These are phyloP conservation scores for Leptinotarsa rubiginosa DNA, from an alignment of 2,888 invertebrate genomes.

Conservation along the genomic window DNA sequence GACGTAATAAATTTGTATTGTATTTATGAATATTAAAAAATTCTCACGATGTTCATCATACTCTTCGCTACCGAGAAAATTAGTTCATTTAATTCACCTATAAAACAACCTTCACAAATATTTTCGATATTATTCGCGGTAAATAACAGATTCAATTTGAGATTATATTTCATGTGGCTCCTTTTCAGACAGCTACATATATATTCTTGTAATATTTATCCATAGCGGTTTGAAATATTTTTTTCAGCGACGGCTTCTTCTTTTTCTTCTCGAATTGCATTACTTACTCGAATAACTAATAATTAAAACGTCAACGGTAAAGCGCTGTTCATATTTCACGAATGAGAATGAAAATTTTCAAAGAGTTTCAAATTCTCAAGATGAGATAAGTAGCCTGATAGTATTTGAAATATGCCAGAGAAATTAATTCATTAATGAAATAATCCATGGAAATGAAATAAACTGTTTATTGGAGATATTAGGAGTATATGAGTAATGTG, in stretches of 20 bases:
- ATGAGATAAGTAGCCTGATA: conserved; percentile 18
- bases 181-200: conserved; percentile 59
- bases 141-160: conserved; percentile 60
- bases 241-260: conserved; percentile 22
- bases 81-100: not conserved
- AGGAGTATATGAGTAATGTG: no score
- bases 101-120: not conserved
- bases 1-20: no score
- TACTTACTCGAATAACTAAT: conserved; percentile 32
- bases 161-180: conserved; percentile 61
- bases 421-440: not conserved
- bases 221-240: conserved; percentile 19
- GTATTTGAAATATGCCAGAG: conserved; percentile 30
- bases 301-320: conserved; percentile 38
- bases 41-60: not conserved
- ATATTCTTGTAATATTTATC: conserved; percentile 41
- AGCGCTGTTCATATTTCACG: conserved; percentile 32
- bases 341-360: conserved; percentile 27
- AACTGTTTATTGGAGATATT: not conserved
- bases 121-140: conserved; percentile 50
- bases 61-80: not conserved
- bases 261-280: conserved; percentile 23
- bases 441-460: not conserved
- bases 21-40: no score
- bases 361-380: conserved; percentile 34